Evolutionary conservation across 2,113 vertebrate species (phyloP), one percentile per base, ranked within the genome.

Genomic region (Henicopernis longicauda): DNA sequence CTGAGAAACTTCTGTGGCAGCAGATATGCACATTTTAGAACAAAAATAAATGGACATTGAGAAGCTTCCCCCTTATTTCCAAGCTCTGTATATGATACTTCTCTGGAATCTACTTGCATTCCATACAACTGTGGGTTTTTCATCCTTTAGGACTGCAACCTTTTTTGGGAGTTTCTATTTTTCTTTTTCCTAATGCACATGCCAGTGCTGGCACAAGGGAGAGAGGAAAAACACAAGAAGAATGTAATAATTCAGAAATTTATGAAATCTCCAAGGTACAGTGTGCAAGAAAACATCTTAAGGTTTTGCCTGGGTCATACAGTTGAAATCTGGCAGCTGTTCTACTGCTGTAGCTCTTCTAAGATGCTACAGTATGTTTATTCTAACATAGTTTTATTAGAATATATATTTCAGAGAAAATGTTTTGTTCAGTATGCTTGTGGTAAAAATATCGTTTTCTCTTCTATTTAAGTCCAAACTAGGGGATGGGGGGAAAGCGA

Each of bases 161-260:
- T 31, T 17, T 93, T 32, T 40, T 50, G 27, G 2, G 1, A 11
- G 36, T 34, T 84, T 69, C 34, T 54, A 0, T 58, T 44, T 36
- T 86, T 42, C 3, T 81, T 86, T 72, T 61, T 91, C 67, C 25
- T 77, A 42, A 72, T 90, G 73, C 61, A 63, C 16, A 16, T 85
- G 49, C 38, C 47, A 54, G 23, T 76, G 20, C 34, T 58, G 89
- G 92, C 63, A 92, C 4, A 27, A 86, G 57, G 15, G 76, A 88
- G 52, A 84, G 42, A 58, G 55, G 20, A 47, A 61, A 96, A 92
- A 86, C 36, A 86, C 18, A 58, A 70, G 71, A 84, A 93, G 57
- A 93, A 91, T 96, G 82, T 34, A 94, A 73, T 84, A 93, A 88
- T 73, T 91, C 59, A 16, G 36, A 88, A 87, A 63, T 76, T 15